Percentiles rank a stretch among this genome's conserved stretches.
Conservation (phyloP, 2,113 vertebrate genomes). For the Amazona guildingii region DNA sequence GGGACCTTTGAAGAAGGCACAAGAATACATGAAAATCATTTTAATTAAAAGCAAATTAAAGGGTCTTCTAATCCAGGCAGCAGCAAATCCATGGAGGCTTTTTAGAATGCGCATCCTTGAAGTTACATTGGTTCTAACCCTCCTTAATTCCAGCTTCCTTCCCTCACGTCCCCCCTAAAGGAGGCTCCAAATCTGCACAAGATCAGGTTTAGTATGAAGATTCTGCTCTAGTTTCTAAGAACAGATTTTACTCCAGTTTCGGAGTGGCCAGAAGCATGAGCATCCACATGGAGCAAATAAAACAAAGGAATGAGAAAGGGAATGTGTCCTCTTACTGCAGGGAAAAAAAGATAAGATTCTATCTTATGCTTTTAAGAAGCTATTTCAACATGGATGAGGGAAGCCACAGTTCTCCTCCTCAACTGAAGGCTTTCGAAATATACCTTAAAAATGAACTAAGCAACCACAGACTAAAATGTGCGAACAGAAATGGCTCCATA, state of each 20-base stretch:
- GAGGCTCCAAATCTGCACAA: background rate
- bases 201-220: constrained; percentile 44
- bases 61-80: constrained; percentile 38
- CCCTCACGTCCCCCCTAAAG: background rate
- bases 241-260: constrained; percentile 31
- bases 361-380: background rate
- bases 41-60: constrained; percentile 68
- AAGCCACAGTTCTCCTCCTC: background rate
- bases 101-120: constrained; percentile 14
- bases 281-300: background rate
- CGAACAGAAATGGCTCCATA: background rate
- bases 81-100: background rate
- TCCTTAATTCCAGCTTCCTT: background rate
- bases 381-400: background rate
- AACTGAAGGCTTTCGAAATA: background rate
- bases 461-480: background rate
- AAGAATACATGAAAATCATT: constrained; percentile 38
- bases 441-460: background rate
- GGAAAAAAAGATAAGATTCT: background rate
- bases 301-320: background rate
- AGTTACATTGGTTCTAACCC: background rate
- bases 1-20: background rate
- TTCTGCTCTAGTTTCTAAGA: constrained; percentile 56
- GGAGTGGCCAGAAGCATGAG: background rate
- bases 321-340: background rate